Evolutionary conservation across 2,888 invertebrate species (phyloP).

Genomic region (Pecten maximus): DNA sequence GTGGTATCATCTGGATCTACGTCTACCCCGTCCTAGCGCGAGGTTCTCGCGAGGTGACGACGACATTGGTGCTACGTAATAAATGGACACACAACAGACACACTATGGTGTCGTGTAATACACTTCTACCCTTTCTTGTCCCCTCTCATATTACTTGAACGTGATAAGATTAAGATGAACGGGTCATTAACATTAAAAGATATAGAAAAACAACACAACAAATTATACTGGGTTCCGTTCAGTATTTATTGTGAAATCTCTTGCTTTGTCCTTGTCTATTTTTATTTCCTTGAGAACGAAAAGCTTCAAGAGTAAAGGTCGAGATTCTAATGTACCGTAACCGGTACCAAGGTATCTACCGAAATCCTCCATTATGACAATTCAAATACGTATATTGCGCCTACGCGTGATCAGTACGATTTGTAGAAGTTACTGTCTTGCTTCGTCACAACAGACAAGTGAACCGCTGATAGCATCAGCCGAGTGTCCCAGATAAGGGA

Average conservation of each 20-base stretch:
- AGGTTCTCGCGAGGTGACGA: background rate
- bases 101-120: background rate
- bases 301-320: background rate
- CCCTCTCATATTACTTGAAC: background rate
- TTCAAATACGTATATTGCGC: background rate
- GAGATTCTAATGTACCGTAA: background rate
- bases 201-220: background rate
- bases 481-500: background rate
- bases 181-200: background rate
- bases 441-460: slow-evolving; percentile 15
- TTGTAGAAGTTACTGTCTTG: background rate
- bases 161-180: background rate
- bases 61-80: background rate
- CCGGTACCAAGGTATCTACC: background rate
- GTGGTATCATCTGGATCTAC: background rate
- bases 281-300: background rate
- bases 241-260: background rate
- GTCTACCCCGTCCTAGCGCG: background rate
- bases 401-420: background rate
- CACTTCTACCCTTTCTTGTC: background rate
- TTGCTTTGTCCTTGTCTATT: background rate
- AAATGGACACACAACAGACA: background rate
- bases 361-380: slow-evolving; percentile 19
- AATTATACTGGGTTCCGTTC: background rate
- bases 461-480: background rate